Evolutionary conservation across 2,888 invertebrate genomes (phyloP), one percentile per base, ranked within the genome.

Genomic region (Stegana nigrithorax): DNA sequence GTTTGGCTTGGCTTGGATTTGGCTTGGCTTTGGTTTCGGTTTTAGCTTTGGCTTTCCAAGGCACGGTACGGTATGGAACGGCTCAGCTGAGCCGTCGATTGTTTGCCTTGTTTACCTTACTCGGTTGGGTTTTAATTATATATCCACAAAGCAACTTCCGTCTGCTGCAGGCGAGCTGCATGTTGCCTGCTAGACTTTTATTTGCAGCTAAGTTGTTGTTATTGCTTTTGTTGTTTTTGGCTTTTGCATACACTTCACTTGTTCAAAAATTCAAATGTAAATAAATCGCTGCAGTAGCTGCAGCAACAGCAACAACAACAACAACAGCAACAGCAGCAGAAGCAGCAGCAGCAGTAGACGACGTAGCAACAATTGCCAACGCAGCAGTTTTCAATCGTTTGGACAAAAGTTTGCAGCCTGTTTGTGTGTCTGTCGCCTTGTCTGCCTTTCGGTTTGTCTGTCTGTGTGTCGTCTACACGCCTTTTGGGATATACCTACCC

Each of bases 241-340:
- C 76, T 76, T 74, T 65, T 66, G 71, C 73, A 75, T 69, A 78
- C 78, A 71, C 75, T 75, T 75, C 73, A 75, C 73, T 75, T 75
- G 75, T 70, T 75, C 80, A 75, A 79, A 75, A 75, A 79, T 75
- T 78, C 80, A 75, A 75, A 79, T 79, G 80, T 79, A 75, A 75
- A 75, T 75, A 75, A 75, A 79, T 75, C 73, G 68, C 58, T 21
- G 17, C 19, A 36, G 25, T 39, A 29, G 60, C 29, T 56, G 47
- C 55, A 36, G 59, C 6, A 44, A 26, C 1, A 39, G 14, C 3
- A 39, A 17, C 39, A 39, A 39, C 39, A 2, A 12, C n/a, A 39
- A 10, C 39, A 39, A 39, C 10, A 39, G 39, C 2, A 32, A 32
- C 2, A 59, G 65, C 21, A 45, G 47, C 59, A 59, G 47, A n/a